Conservation (phyloP, 2,113 vertebrate species). For the Onychorhynchus coronatus region DNA sequence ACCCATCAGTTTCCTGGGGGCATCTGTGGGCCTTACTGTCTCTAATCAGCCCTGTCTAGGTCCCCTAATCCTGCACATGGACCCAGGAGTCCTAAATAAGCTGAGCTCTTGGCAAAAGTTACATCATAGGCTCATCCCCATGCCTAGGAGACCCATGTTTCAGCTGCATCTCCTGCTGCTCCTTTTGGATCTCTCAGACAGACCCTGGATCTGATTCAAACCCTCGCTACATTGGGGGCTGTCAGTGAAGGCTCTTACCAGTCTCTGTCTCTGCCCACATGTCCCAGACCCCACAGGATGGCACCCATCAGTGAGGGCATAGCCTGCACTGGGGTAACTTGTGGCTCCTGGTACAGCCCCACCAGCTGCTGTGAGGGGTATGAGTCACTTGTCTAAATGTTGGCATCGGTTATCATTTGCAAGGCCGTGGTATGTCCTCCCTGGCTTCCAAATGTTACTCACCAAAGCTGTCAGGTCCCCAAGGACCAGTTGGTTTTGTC, state of each 20-base stretch:
- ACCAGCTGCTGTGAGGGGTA: background rate
- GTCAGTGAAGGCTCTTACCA: background rate
- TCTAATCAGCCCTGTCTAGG: background rate
- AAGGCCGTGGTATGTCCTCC: background rate
- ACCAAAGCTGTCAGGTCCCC: background rate
- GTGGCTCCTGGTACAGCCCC: background rate
- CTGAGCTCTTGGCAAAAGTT: background rate
- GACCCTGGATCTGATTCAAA: background rate
- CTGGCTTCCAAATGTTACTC: background rate
- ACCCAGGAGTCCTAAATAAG: background rate
- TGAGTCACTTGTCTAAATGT: background rate
- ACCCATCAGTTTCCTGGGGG: rapidly evolving
- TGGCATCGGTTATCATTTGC: background rate
- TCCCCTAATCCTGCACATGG: background rate
- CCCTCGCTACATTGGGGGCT: rapidly evolving
- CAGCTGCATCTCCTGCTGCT: background rate
- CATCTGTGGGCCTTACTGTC: background rate
- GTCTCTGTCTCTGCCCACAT: background rate
- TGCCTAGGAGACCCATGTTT: background rate
- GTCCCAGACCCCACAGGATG: background rate
- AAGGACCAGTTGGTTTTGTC: background rate
- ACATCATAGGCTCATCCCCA: background rate
- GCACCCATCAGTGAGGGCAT: background rate
- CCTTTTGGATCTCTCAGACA: background rate
- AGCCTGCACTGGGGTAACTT: background rate